Base-by-base conservation (phyloP, 2,888 invertebrate genomes). In the Netelia melanura region DNA sequence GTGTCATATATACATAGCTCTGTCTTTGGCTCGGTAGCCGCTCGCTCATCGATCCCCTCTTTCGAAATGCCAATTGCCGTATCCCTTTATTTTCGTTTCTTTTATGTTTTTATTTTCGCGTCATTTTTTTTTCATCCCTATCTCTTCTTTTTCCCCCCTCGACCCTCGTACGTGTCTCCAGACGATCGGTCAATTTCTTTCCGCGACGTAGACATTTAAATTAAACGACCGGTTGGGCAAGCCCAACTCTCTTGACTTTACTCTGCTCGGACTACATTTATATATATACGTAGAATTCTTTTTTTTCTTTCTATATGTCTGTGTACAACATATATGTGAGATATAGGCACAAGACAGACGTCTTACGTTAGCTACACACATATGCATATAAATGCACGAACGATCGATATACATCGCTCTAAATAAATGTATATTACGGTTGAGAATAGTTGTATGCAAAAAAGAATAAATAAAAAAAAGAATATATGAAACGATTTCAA, bases 31-130 rank as follows among this genome's bases (percentile, higher is more conserved):
- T 85, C 81, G 38, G 38, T 38, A 38, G 38, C 38, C 38, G 38
- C 83, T 25, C 71, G 61, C 68, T 74, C 84, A 78, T 87, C 86
- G 83, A 77, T 77, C 71, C 71, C 76, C 82, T 64, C 38, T 38
- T 6, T 72, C 56, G 68, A 71, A 82, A 86, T 86, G 87, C 86
- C 87, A 88, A 90, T 90, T 90, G 88, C 90, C 90, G 85, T 89
- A 88, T 87, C 87, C 86, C 82, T 84, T 85, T 88, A 82, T 71
- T 78, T 82, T 84, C 83, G 81, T 83, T 82, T 87, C 79, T 86
- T 88, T 83, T 86, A 86, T 38, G 38, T 38, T 38, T 38, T 38
- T 38, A 6, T 38, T 38, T 38, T 38, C 0, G 6, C 38, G 38
- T 38, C 38, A 6, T 5, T 38, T 38, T 38, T 38, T 30, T 38